Conservation (phyloP, 2,888 invertebrate species). For the Chalcosyrphus nemorum region DNA sequence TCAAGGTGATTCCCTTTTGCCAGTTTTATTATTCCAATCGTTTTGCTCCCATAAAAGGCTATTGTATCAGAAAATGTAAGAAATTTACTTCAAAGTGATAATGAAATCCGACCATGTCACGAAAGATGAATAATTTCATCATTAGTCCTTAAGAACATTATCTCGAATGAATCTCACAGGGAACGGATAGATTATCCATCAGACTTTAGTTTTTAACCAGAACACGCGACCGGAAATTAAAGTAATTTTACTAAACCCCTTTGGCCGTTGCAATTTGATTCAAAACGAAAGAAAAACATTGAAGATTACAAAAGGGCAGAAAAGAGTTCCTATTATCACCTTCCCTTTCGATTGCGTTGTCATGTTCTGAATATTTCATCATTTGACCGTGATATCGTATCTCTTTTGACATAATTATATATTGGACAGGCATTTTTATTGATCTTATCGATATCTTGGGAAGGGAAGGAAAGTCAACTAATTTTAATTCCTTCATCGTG, state of each 20-base stretch:
- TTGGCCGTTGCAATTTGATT: not conserved
- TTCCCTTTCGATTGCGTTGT: slow-evolving; percentile 1
- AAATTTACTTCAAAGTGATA: too few relatives aligned
- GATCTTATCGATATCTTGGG: slow-evolving; percentile 13
- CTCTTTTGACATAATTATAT: slow-evolving; percentile 13
- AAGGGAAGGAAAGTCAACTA: not conserved
- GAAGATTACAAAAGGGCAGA: not conserved
- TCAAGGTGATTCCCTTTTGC: too few relatives aligned
- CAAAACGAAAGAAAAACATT: not conserved
- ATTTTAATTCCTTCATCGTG: not conserved
- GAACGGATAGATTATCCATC: not conserved
- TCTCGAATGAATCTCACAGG: not conserved
- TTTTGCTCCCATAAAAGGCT: too few relatives aligned
- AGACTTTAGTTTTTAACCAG: not conserved
- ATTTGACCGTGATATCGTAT: slow-evolving; percentile 16
- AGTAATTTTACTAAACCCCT: slow-evolving; percentile 75
- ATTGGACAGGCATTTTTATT: not conserved
- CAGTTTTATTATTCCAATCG: too few relatives aligned
- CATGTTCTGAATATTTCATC: slow-evolving; percentile 18
- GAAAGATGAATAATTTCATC: too few relatives aligned
- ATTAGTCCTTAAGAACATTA: too few relatives aligned
- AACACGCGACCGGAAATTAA: slow-evolving; percentile 80
- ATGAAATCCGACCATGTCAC: too few relatives aligned
- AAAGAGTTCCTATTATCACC: not conserved
- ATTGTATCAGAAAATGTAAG: too few relatives aligned